Base-by-base conservation (phyloP, 2,888 invertebrate genomes). In the Muscina levida region DNA sequence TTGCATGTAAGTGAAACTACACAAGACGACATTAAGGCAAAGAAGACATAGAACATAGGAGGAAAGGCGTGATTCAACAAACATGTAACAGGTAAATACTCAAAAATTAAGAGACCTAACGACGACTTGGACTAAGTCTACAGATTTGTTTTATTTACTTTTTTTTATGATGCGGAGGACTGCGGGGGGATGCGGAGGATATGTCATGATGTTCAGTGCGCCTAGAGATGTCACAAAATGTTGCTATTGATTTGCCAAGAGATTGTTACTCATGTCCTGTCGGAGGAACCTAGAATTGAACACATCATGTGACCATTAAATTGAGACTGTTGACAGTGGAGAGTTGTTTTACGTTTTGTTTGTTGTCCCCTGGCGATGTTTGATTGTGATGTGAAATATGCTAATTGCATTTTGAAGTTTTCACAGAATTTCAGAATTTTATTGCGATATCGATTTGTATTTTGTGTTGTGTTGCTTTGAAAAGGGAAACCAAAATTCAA, bases 321-420 rank as follows among this genome's bases (percentile, higher is more conserved):
- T 22, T 17, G 44, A 22, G 13, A 15, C n/a, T 17, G 8, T n/a
- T 57, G 17, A 13, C 26, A 57, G 19, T 26, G 24, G 22, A 17
- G 8, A 22, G 13, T 6, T 22, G 11, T 19, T 19, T 48, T 10
- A 48, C 8, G 17, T 46, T 17, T 13, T 48, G 46, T 46, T 46
- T 46, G n/a, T 19, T 57, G 37, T 57, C 37, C n/a, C 3, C 31
- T 57, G n/a, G 3, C 2, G n/a, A n/a, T 19, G 22, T 5, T 46
- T 22, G 53, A 11, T 24, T 8, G n/a, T 1, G 24, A 67, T 72
- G 73, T 65, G 56, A 78, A 74, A 66, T 74, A 74, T 74, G 78
- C 78, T 78, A 78, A 78, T 78, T 73, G 73, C 53, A 46, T 65
- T n/a, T 57, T 65, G 4, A 44, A 44, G 17, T 42, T 62, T 62